phyloP scores from a whole-genome alignment of 2,888 invertebrate genomes.

The Sicus ferrugineus region DNA sequence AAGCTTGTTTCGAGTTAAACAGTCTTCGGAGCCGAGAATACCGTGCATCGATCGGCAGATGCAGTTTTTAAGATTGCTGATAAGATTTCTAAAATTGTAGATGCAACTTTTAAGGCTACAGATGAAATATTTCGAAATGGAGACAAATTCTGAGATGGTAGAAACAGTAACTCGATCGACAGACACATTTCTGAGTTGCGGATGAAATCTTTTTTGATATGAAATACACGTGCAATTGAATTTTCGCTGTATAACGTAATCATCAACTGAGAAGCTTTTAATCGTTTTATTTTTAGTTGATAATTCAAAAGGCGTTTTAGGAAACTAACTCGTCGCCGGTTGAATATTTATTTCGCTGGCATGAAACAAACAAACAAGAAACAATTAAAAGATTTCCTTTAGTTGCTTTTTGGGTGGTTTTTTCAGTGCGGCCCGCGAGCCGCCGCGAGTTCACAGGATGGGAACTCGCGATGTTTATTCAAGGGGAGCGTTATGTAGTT shows the following conservation, averaged over 20 bases:
- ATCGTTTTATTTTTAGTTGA: neutral
- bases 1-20: too few species aligned
- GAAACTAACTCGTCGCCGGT: constrained; percentile 9
- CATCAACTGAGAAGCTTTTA: neutral
- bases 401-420: constrained; percentile 35
- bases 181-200: too few species aligned
- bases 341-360: constrained; percentile 23
- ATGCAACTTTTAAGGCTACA: too few species aligned
- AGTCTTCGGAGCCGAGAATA: too few species aligned
- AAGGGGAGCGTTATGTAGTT: constrained; percentile 16
- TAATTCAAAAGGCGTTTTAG: neutral
- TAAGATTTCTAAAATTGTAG: too few species aligned
- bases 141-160: too few species aligned
- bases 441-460: neutral
- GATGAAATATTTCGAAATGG: too few species aligned
- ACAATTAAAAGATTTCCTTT: constrained; percentile 35
- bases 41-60: too few species aligned
- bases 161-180: too few species aligned
- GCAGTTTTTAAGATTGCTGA: too few species aligned
- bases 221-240: neutral
- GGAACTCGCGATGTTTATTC: constrained; percentile 22
- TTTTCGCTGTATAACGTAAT: neutral
- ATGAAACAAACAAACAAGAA: constrained; percentile 37
- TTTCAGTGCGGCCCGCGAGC: constrained; percentile 19
- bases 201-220: too few species aligned